These are phyloP conservation scores for Drosophila tristis DNA, from an alignment of 1,140 invertebrate species.

Conservation along the genomic window DNA sequence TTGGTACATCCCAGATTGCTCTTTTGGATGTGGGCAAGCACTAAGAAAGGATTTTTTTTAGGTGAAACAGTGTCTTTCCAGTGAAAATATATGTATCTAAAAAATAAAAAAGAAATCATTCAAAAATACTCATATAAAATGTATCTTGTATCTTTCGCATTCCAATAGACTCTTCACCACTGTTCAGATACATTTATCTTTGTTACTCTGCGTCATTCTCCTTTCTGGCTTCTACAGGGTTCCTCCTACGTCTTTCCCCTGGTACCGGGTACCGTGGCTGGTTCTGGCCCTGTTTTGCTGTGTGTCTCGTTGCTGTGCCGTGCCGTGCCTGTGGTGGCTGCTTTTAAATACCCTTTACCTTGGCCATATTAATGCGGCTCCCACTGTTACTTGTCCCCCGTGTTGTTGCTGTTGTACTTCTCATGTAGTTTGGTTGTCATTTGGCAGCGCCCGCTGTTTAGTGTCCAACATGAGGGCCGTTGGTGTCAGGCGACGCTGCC, in stretches of 20 bases:
- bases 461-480: conserved; percentile 81
- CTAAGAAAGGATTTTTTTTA: too few relatives aligned
- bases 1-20: too few relatives aligned
- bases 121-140: neutral
- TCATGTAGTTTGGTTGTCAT: conserved; percentile 82
- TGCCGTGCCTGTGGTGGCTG: conserved; percentile 57
- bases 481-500: conserved; percentile 70
- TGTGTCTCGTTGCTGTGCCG: neutral
- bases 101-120: too few relatives aligned
- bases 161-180: conserved; percentile 1
- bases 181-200: conserved; percentile 52
- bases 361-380: conserved; percentile 81
- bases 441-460: conserved; percentile 82
- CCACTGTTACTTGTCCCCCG: conserved; percentile 70
- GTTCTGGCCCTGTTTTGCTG: conserved; percentile 20
- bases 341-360: conserved; percentile 83
- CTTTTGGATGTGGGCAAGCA: too few relatives aligned
- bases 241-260: conserved; percentile 4
- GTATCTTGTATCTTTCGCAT: neutral
- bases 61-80: too few relatives aligned
- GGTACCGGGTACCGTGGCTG: conserved; percentile 14
- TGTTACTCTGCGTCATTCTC: conserved; percentile 45
- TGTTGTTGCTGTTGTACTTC: conserved; percentile 77
- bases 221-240: conserved; percentile 20
- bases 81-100: too few relatives aligned